A percentile compares a stretch with the other conserved stretches of the same genome.
These are phyloP conservation scores for Clarias fuscus DNA, from an alignment of 2,797 vertebrate species.

Conservation along the genomic window DNA sequence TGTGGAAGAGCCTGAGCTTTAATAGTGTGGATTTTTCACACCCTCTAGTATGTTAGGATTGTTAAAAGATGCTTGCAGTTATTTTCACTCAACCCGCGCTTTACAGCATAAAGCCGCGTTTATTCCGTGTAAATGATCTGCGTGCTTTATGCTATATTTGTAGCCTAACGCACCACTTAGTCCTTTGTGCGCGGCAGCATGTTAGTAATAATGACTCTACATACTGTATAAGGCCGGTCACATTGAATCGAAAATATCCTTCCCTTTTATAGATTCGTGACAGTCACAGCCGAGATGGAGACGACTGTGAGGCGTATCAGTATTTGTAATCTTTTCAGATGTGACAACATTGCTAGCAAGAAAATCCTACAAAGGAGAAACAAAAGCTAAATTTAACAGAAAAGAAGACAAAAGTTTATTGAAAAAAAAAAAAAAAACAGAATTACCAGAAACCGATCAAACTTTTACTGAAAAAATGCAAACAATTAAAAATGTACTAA, in stretches of 20 bases:
- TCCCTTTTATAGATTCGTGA: background rate
- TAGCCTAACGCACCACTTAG: conserved; percentile 7
- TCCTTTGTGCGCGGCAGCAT: conserved; percentile 6
- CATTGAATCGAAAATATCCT: background rate
- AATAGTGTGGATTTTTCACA: background rate
- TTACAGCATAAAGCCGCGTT: background rate
- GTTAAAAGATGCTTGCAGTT: conserved; percentile 2
- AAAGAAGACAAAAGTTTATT: background rate
- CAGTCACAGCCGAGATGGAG: background rate
- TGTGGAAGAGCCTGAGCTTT: background rate
- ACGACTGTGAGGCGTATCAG: background rate
- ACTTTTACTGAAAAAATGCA: background rate
- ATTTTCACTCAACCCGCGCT: background rate
- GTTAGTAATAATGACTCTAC: conserved; percentile 2
- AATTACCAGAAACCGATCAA: background rate
- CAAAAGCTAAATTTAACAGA: background rate
- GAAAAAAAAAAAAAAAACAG: background rate
- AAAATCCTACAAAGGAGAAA: background rate
- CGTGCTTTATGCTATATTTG: conserved; percentile 14
- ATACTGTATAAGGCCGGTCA: background rate
- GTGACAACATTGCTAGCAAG: conserved; percentile 1
- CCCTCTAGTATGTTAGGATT: background rate
- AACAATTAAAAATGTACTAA: too few relatives aligned
- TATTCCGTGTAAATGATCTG: conserved; percentile 8
- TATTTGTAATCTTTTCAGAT: background rate